Percentiles rank a stretch among this genome's conserved stretches.
Evolutionary conservation across 2,797 vertebrate genomes (phyloP).

Genomic region (Microctenopoma lineatum): DNA sequence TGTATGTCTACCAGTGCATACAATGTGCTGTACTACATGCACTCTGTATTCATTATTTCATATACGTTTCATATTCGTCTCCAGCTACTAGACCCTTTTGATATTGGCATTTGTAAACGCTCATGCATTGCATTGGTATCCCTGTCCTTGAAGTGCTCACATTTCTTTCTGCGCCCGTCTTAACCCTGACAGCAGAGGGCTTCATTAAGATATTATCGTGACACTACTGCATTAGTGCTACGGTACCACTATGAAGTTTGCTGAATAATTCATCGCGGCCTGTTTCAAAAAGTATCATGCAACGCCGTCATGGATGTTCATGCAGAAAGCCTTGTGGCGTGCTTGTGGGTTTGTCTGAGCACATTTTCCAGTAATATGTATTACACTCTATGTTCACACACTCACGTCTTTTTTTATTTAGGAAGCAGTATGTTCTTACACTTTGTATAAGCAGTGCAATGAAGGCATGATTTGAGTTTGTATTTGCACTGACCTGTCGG

Average conservation of each 20-base stretch:
- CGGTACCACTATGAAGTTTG: constrained; percentile 60
- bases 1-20: not conserved
- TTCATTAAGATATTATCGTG: constrained; percentile 74
- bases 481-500: constrained; percentile 1
- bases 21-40: not conserved
- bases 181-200: constrained; percentile 60
- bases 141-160: constrained; percentile 38
- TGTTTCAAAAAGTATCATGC: constrained; percentile 70
- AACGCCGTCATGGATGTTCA: constrained; percentile 74
- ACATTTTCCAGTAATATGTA: not conserved
- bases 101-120: constrained; percentile 20
- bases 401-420: not conserved
- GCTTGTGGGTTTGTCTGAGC: constrained; percentile 33
- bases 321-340: constrained; percentile 42
- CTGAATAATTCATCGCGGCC: constrained; percentile 77
- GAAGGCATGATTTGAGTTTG: constrained; percentile 9
- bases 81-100: constrained; percentile 1
- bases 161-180: constrained; percentile 52
- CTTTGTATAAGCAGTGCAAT: not conserved
- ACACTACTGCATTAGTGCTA: constrained; percentile 65
- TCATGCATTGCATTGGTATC: constrained; percentile 32
- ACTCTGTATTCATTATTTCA: not conserved
- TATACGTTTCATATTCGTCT: not conserved
- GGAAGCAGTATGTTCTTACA: constrained; percentile 3
- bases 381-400: constrained; percentile 1